phyloP scores from a whole-genome alignment of 30 jellyfish, hydroid and myxozoan species.

The Aurelia aurita complex sp. Pacific region DNA sequence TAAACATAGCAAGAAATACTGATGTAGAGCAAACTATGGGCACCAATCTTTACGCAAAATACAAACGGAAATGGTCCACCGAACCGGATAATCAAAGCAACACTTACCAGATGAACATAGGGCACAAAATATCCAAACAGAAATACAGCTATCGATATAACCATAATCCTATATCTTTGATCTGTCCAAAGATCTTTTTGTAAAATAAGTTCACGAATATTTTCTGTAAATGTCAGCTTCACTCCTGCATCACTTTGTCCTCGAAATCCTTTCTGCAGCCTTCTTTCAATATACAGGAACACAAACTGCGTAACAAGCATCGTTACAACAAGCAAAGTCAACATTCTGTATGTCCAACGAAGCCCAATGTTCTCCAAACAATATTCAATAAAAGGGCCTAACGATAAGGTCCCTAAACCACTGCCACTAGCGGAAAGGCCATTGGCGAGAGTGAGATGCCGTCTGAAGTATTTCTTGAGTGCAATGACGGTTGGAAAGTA shows the following conservation, averaged over 20 bases:
- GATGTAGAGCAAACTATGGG: too few species aligned
- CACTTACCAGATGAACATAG: slow-evolving; percentile 60
- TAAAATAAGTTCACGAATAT: background rate
- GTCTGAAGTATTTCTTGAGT: slow-evolving; percentile 48
- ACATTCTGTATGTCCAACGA: slow-evolving; percentile 47
- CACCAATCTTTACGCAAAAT: too few species aligned
- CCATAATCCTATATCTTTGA: slow-evolving; percentile 38
- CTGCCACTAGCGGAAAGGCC: slow-evolving; percentile 80
- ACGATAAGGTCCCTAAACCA: slow-evolving; percentile 64
- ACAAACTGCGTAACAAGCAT: slow-evolving; percentile 10
- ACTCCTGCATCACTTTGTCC: background rate
- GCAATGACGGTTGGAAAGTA: slow-evolving; percentile 65
- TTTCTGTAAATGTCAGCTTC: slow-evolving; percentile 4
- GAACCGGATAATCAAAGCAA: background rate
- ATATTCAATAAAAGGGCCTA: slow-evolving; percentile 40
- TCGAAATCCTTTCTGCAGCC: background rate
- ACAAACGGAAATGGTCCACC: too few species aligned
- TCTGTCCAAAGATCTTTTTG: slow-evolving; percentile 45
- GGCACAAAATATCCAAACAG: slow-evolving; percentile 72
- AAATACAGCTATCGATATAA: slow-evolving; percentile 54
- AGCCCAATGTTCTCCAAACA: slow-evolving; percentile 48
- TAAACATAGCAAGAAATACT: too few species aligned
- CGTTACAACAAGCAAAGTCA: slow-evolving; percentile 12
- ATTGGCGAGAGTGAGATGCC: slow-evolving; percentile 63
- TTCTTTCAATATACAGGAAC: slow-evolving; percentile 10